Evolutionary conservation across 2,888 invertebrate genomes (phyloP).

Genomic region (Lycia hirtaria): DNA sequence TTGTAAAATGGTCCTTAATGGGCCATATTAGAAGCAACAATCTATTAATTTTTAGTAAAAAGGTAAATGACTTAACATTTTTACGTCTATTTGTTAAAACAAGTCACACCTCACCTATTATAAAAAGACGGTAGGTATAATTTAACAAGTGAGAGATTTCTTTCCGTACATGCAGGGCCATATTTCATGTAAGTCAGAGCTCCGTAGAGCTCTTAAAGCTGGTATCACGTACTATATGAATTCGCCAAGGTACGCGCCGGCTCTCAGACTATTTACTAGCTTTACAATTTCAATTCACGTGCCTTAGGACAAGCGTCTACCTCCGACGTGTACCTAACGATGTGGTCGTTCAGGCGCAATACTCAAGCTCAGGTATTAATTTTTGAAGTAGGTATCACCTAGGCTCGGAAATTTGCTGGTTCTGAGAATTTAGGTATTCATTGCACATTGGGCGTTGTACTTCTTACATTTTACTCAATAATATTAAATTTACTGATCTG

Average conservation of each 20-base stretch:
- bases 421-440: not conserved
- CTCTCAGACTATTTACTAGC: conserved; percentile 57
- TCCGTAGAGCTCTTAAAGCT: conserved; percentile 46
- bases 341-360: conserved; percentile 9
- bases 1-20: not conserved
- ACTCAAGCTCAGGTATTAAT: conserved; percentile 12
- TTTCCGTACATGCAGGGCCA: conserved; percentile 31
- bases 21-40: not conserved
- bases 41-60: too few relatives aligned
- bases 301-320: conserved; percentile 36
- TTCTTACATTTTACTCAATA: too few relatives aligned
- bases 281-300: conserved; percentile 59
- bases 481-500: too few relatives aligned
- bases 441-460: not conserved
- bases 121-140: conserved; percentile 24
- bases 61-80: not conserved
- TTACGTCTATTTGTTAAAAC: conserved; percentile 11
- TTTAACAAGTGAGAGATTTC: conserved; percentile 33
- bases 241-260: conserved; percentile 51
- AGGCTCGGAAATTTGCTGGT: not conserved
- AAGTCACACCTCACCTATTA: conserved; percentile 25
- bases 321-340: conserved; percentile 14
- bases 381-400: conserved; percentile 7
- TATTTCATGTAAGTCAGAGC: conserved; percentile 41
- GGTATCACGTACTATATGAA: conserved; percentile 65